phyloP scores from a whole-genome alignment of 2,888 invertebrate genomes.

The Xestia xanthographa region DNA sequence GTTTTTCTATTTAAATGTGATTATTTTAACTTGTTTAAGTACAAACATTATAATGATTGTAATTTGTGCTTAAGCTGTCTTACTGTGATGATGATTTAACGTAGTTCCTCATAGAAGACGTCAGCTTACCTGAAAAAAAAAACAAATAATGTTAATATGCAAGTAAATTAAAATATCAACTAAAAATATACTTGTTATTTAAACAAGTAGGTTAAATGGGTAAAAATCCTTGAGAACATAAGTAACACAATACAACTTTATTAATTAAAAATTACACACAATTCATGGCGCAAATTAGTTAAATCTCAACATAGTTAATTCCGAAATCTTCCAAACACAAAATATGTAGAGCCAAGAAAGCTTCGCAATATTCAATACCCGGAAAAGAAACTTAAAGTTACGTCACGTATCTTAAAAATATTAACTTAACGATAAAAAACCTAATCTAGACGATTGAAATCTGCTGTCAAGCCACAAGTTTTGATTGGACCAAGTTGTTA shows the following conservation, averaged over 20 bases:
- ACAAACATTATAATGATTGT: neutral
- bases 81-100: conserved; percentile 52
- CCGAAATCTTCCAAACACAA: neutral
- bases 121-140: conserved; percentile 65
- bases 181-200: neutral
- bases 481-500: neutral
- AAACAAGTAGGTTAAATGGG: neutral
- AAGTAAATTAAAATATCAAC: neutral
- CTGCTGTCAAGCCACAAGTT: neutral
- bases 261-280: neutral
- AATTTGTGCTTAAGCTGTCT: conserved; percentile 44
- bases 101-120: conserved; percentile 10
- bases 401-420: neutral
- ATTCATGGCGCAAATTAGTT: neutral
- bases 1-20: neutral
- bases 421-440: neutral
- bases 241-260: neutral
- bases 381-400: neutral
- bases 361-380: neutral
- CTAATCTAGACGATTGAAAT: neutral
- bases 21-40: neutral
- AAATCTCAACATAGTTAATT: neutral
- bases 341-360: neutral
- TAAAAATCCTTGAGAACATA: neutral
- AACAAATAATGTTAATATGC: conserved; percentile 19